Conservation (phyloP, 2,888 invertebrate species). For the Tiliacea aurago region DNA sequence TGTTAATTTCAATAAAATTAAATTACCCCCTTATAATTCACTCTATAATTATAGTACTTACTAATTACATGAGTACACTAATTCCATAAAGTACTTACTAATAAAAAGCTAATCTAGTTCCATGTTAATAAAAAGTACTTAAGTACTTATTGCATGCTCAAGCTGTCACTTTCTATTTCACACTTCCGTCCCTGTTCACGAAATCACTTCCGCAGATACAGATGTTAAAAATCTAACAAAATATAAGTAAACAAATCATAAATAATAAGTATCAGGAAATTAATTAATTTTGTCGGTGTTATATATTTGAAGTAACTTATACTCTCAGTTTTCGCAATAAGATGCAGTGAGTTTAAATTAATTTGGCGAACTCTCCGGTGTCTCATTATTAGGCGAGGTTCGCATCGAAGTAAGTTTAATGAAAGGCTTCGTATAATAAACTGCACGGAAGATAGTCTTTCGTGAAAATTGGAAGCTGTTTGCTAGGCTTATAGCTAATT, state of each 20-base stretch:
- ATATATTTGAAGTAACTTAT: constrained; percentile 48
- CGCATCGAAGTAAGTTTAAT: constrained; percentile 58
- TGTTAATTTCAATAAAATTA: no score
- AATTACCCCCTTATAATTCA: no score
- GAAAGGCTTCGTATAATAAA: constrained; percentile 64
- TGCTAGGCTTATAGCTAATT: constrained; percentile 66
- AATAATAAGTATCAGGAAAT: background rate
- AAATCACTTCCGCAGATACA: no score
- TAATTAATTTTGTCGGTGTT: constrained; percentile 43
- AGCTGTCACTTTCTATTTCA: no score
- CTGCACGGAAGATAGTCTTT: constrained; percentile 58
- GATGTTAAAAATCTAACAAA: background rate
- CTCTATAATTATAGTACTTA: no score
- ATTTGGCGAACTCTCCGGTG: constrained; percentile 64
- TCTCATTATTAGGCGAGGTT: constrained; percentile 66
- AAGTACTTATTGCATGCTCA: no score
- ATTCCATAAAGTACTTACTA: no score
- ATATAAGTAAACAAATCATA: background rate
- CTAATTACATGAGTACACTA: no score
- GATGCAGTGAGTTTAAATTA: constrained; percentile 67
- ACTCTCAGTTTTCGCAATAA: constrained; percentile 48
- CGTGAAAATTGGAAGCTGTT: constrained; percentile 64
- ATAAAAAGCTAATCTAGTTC: no score
- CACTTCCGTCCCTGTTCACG: no score
- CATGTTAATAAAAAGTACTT: no score